These are phyloP conservation scores for Fissipunctia ypsillon DNA, from an alignment of 2,888 invertebrate genomes.

Conservation along the genomic window DNA sequence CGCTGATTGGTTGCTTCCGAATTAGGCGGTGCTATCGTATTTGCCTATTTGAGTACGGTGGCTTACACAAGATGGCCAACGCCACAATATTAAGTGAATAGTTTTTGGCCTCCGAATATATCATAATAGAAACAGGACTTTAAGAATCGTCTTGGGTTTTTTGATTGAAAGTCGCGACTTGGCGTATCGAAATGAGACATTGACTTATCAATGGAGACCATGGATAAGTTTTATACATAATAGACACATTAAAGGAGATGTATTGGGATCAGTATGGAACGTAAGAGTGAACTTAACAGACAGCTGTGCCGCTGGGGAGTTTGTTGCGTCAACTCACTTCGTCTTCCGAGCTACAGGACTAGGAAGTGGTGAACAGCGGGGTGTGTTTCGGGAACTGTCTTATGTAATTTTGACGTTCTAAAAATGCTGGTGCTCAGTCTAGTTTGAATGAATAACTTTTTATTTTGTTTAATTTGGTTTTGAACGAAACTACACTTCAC, in stretches of 20 bases:
- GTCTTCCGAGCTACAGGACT: not conserved
- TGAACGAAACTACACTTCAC: not conserved
- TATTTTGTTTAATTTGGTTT: not conserved
- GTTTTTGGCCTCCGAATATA: not conserved
- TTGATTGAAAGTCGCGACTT: not conserved
- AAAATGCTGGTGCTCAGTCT: not conserved
- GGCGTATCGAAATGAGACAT: not conserved
- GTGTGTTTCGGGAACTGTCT: not conserved
- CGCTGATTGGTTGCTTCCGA: not conserved
- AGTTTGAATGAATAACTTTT: not conserved
- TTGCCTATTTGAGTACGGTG: conserved; percentile 7
- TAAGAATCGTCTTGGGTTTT: not conserved
- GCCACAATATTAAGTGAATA: not conserved
- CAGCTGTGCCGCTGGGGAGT: no score
- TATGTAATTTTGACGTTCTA: not conserved
- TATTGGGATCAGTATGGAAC: not conserved
- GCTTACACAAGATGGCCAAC: not conserved
- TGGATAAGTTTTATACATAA: not conserved
- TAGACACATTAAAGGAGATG: not conserved
- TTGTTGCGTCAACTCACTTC: no score
- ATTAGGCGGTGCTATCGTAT: conserved; percentile 1
- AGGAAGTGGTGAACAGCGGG: not conserved
- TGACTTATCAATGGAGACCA: not conserved
- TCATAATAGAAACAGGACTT: not conserved
- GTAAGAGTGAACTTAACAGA: not conserved